A percentile compares a stretch with the other conserved stretches of the same genome.
phyloP scores from a whole-genome alignment of 2,113 vertebrate species.

The Bambusicola thoracicus region DNA sequence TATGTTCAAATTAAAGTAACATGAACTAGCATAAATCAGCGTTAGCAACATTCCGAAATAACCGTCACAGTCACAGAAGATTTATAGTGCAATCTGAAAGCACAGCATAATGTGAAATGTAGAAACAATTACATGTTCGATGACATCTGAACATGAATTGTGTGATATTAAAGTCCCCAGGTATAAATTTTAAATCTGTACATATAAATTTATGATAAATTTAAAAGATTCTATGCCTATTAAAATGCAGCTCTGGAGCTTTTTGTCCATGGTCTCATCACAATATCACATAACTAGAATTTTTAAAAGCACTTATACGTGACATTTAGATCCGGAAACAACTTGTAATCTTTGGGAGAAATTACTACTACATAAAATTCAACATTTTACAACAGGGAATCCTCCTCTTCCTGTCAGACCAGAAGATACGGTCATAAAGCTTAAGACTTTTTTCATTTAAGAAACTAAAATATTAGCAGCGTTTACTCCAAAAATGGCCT shows the following conservation, averaged over 20 bases:
- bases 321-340: slow-evolving; percentile 73
- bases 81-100: slow-evolving; percentile 77
- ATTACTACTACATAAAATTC: slow-evolving; percentile 66
- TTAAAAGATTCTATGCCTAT: slow-evolving; percentile 73
- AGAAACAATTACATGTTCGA: slow-evolving; percentile 82
- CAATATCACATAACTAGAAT: slow-evolving; percentile 69
- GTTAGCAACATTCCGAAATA: slow-evolving; percentile 77
- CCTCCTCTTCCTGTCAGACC: background rate
- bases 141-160: slow-evolving; percentile 78
- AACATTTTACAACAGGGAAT: slow-evolving; percentile 46
- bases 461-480: slow-evolving; percentile 36
- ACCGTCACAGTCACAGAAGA: slow-evolving; percentile 74
- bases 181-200: slow-evolving; percentile 82
- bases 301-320: slow-evolving; percentile 61
- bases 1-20: slow-evolving; percentile 81
- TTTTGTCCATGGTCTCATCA: slow-evolving; percentile 69
- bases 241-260: slow-evolving; percentile 74
- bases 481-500: slow-evolving; percentile 14
- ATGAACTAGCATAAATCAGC: slow-evolving; percentile 77
- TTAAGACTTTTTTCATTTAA: slow-evolving; percentile 39
- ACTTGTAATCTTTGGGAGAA: slow-evolving; percentile 70
- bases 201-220: slow-evolving; percentile 81
- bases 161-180: slow-evolving; percentile 75
- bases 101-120: slow-evolving; percentile 80
- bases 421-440: slow-evolving; percentile 40